Base-by-base conservation (phyloP, 2,888 invertebrate genomes). In the Yponomeuta sedellus region DNA sequence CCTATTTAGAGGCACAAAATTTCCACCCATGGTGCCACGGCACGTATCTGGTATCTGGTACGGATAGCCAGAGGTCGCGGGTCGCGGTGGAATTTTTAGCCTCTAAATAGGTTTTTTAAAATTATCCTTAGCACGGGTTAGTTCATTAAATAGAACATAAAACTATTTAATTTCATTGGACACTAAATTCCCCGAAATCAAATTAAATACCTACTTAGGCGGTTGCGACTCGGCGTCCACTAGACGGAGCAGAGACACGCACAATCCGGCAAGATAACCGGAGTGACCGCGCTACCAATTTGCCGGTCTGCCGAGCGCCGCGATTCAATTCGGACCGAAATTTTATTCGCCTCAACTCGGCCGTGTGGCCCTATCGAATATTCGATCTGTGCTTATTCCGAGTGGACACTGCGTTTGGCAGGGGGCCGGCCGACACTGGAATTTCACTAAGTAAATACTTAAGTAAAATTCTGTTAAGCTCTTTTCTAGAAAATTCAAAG, bases 271-370 rank as follows among this genome's bases (percentile, higher is more conserved):
- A 25, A 57, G 64, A 57, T 28, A 57, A 8, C 75, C 71, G 75
- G 75, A 77, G 77, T 85, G 81, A 85, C 84, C 86, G 82, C 77
- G 74, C 80, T 80, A 74, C 84, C 89, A 89, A 91, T 91, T 89
- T 88, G 83, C 84, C 86, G 88, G 86, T 86, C 88, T 84, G 78
- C 81, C 81, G 77, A 77, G 73, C 73, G 80, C 83, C 82, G 82
- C 86, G 86, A 91, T 88, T 91, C 90, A 90, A 91, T 91, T 90
- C 87, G 81, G 85, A 79, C 64, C 80, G 79, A 88, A 89, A 88
- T 91, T 91, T 89, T 88, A 89, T 88, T 88, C 85, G 82, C 70
- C 77, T 79, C 82, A 82, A 83, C 79, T 83, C 84, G 80, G 81
- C 75, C 82, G 85, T 82, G 78, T 82, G 76, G 82, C 85, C 84